A percentile compares a stretch with the other conserved stretches of the same genome.
Conservation (phyloP, 2,888 invertebrate genomes). For the Neoscelio sp. region DNA sequence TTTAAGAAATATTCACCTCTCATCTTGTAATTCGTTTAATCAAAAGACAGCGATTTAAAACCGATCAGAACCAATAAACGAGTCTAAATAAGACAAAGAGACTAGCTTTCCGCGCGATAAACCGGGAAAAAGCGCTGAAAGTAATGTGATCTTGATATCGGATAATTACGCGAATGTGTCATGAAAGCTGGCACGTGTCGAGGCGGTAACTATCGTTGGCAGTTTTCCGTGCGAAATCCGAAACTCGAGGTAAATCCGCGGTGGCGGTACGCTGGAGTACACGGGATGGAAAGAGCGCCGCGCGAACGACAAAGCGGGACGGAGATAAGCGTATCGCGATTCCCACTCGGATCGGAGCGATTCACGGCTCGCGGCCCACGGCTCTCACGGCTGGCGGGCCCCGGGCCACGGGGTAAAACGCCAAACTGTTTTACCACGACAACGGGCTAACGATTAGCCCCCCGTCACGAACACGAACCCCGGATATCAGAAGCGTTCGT, state of each 20-base stretch:
- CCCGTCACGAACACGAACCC: slow-evolving; percentile 55
- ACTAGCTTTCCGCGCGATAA: slow-evolving; percentile 16
- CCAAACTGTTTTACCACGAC: slow-evolving; percentile 80
- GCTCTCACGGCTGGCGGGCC: slow-evolving; percentile 61
- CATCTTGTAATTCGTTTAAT: too few relatives aligned
- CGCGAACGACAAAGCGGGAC: slow-evolving; percentile 42
- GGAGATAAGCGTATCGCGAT: slow-evolving; percentile 53
- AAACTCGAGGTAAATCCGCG: slow-evolving; percentile 68
- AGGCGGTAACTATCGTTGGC: slow-evolving; percentile 66
- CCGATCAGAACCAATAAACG: too few relatives aligned
- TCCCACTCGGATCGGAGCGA: slow-evolving; percentile 56
- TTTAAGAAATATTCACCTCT: too few relatives aligned
- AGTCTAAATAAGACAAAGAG: too few relatives aligned
- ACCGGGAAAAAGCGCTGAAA: slow-evolving; percentile 30
- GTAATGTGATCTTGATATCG: slow-evolving; percentile 53
- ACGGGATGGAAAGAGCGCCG: slow-evolving; percentile 44
- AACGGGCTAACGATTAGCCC: slow-evolving; percentile 81
- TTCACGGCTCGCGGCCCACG: slow-evolving; percentile 67
- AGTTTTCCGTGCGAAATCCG: slow-evolving; percentile 71
- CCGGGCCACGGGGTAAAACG: slow-evolving; percentile 72
- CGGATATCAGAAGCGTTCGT: slow-evolving; percentile 56
- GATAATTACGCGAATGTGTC: slow-evolving; percentile 57
- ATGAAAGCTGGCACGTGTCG: slow-evolving; percentile 68
- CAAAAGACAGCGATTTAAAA: too few relatives aligned
- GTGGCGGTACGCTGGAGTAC: slow-evolving; percentile 6